These are phyloP conservation scores for Lacerta viridis DNA, from an alignment of 2,797 vertebrate genomes.

Conservation along the genomic window DNA sequence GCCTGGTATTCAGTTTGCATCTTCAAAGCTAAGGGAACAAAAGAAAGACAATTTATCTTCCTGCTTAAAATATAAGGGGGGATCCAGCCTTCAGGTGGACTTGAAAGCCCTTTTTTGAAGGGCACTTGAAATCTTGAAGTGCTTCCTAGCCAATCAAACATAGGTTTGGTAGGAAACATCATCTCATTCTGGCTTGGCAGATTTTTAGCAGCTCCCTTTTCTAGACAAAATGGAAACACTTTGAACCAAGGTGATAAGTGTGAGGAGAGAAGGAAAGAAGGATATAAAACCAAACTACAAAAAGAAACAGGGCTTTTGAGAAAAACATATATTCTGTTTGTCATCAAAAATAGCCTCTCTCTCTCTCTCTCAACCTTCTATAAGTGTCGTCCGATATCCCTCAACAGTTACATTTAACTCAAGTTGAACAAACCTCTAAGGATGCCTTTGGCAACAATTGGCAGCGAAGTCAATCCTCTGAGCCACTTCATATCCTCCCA, in stretches of 20 bases:
- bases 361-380: too few relatives aligned
- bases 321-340: not conserved
- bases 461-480: conserved; percentile 84
- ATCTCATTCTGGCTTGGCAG: not conserved
- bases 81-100: not conserved
- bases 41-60: not conserved
- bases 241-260: not conserved
- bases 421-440: conserved; percentile 79
- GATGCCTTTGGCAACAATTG: conserved; percentile 88
- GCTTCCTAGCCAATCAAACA: not conserved
- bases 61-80: not conserved
- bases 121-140: not conserved
- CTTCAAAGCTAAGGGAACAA: not conserved
- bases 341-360: not conserved
- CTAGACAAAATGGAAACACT: not conserved
- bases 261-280: not conserved
- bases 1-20: not conserved
- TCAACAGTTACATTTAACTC: not conserved
- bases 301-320: too few relatives aligned
- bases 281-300: too few relatives aligned
- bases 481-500: conserved; percentile 93
- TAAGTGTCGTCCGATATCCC: not conserved
- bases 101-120: not conserved
- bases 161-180: not conserved
- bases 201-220: not conserved